phyloP scores from a whole-genome alignment of 1,140 invertebrate species.

The Babylonia areolata region DNA sequence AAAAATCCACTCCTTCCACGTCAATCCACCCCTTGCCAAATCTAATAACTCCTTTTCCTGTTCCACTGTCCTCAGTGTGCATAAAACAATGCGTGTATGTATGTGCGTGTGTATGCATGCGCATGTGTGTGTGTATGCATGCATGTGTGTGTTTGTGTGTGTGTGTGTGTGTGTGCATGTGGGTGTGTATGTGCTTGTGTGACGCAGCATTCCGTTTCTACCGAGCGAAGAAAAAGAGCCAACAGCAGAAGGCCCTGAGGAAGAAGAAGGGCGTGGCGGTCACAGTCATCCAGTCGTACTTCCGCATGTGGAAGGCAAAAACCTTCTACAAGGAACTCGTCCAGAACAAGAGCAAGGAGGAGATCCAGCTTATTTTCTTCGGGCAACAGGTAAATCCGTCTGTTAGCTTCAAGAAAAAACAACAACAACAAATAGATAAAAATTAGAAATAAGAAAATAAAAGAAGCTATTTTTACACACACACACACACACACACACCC shows the following conservation, averaged over 20 bases:
- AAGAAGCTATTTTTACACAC: no score
- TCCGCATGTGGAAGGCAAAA: constrained; percentile 65
- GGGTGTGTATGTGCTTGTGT: background rate
- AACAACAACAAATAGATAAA: no score
- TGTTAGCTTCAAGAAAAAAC: no score
- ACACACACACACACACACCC: no score
- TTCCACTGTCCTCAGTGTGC: no score
- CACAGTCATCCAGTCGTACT: constrained; percentile 66
- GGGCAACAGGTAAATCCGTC: constrained; percentile 52
- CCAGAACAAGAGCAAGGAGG: constrained; percentile 60
- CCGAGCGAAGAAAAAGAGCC: constrained; percentile 38
- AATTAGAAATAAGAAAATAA: no score
- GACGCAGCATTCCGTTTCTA: constrained; percentile 43
- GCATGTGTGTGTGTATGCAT: background rate
- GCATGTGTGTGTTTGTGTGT: background rate
- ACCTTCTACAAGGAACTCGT: constrained; percentile 61
- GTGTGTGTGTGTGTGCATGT: background rate
- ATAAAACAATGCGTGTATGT: background rate
- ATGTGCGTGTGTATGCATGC: background rate
- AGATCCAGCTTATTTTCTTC: constrained; percentile 61
- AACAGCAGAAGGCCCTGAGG: constrained; percentile 44
- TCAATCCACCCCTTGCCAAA: no score
- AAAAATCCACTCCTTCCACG: no score
- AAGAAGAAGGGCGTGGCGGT: constrained; percentile 47
- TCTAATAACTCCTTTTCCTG: no score